Conservation (phyloP, 1,140 invertebrate genomes). For the Hirudo medicinalis region DNA sequence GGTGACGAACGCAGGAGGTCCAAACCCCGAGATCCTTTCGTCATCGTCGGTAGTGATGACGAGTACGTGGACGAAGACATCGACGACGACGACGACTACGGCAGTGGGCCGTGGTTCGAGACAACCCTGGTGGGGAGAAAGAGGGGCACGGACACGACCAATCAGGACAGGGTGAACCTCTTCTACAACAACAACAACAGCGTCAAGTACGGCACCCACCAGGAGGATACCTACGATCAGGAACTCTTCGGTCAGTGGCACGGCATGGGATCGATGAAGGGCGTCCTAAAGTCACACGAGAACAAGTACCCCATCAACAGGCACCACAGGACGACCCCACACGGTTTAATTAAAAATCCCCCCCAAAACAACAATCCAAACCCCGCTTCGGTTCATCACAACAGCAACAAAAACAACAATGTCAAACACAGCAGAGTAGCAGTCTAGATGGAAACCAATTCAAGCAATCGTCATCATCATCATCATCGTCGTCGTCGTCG, state of each 20-base stretch:
- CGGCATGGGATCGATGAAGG: background rate
- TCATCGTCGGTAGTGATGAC: background rate
- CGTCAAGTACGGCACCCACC: background rate
- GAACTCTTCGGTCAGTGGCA: background rate
- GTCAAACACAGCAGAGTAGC: background rate
- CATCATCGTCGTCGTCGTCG: constrained; percentile 9
- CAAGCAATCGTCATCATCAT: constrained; percentile 1
- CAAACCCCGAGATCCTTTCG: no score
- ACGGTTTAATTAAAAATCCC: background rate
- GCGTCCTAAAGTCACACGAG: background rate
- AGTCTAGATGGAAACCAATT: background rate
- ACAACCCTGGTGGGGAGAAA: background rate
- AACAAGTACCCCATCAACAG: background rate
- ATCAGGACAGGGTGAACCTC: background rate
- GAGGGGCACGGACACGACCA: background rate
- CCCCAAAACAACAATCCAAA: background rate
- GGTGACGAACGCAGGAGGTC: no score
- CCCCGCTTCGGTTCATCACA: background rate
- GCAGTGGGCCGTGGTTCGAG: background rate
- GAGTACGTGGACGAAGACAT: background rate
- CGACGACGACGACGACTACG: constrained; percentile 4
- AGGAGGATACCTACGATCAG: background rate
- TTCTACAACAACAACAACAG: constrained; percentile 6
- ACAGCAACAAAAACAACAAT: background rate
- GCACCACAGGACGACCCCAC: background rate